Conservation (phyloP, 2,888 invertebrate genomes). For the Hesperia comma region DNA sequence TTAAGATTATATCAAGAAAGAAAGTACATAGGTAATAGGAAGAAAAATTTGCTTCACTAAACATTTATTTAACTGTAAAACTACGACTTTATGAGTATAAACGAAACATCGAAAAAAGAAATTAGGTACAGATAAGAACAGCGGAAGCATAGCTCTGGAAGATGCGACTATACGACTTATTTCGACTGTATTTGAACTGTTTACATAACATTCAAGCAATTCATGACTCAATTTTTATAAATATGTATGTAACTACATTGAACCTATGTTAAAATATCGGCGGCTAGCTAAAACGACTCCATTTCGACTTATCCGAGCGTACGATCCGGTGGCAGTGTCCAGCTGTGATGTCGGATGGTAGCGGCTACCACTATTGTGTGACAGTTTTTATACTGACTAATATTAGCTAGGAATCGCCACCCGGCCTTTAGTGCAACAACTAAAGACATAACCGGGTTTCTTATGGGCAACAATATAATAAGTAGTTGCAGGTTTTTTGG, state of each 20-base stretch:
- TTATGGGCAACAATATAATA: no score
- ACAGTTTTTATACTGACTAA: no score
- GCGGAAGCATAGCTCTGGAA: constrained; percentile 1
- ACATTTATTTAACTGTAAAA: no score
- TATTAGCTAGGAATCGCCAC: no score
- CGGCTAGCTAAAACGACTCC: neutral
- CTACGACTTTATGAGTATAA: neutral
- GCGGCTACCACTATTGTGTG: neutral
- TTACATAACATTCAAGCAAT: neutral
- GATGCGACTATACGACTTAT: neutral
- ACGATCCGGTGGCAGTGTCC: neutral
- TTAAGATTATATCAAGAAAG: no score
- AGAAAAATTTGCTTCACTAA: no score
- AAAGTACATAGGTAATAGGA: no score
- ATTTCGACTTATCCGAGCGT: constrained; percentile 5
- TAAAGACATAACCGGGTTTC: no score
- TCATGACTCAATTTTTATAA: neutral
- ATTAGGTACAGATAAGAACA: neutral
- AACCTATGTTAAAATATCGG: no score
- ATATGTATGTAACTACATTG: neutral
- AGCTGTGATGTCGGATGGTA: constrained; percentile 1
- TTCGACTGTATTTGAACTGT: constrained; percentile 5
- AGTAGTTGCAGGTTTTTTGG: no score
- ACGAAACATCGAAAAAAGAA: neutral
- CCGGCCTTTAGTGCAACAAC: no score